Evolutionary conservation across 2,888 invertebrate genomes (phyloP).

Genomic region (Smittia sp.): DNA sequence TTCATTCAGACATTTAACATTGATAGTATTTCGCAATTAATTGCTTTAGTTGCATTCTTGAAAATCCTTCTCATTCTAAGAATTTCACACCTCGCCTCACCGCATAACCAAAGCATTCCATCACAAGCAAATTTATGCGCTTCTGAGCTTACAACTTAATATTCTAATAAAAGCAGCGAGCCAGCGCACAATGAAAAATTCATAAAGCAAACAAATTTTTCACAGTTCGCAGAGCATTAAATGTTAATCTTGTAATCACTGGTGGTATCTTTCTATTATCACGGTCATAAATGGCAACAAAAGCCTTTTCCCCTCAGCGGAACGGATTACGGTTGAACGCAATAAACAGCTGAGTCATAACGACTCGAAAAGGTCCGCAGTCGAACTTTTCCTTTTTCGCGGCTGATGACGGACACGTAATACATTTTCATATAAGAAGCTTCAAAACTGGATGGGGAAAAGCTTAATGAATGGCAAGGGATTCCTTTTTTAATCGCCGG

Average conservation of each 20-base stretch:
- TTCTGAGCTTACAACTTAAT: background rate
- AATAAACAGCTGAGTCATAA: slow-evolving; percentile 17
- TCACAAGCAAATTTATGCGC: too few relatives aligned
- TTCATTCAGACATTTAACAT: too few relatives aligned
- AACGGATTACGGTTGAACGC: background rate
- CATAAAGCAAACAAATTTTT: slow-evolving; percentile 9
- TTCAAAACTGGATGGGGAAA: background rate
- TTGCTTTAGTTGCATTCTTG: too few relatives aligned
- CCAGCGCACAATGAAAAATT: background rate
- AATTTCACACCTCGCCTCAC: too few relatives aligned
- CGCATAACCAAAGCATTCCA: too few relatives aligned
- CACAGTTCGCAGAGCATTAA: slow-evolving; percentile 11
- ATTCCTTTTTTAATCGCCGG: background rate
- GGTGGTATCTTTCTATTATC: slow-evolving; percentile 15
- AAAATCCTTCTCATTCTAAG: too few relatives aligned
- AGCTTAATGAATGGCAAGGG: background rate
- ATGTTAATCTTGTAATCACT: slow-evolving; percentile 25
- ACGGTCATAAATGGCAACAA: slow-evolving; percentile 3
- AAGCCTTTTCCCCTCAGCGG: slow-evolving; percentile 8
- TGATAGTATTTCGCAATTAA: too few relatives aligned
- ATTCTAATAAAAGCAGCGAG: background rate
- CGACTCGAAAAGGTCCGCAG: background rate
- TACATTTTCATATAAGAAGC: background rate
- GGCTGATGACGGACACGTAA: background rate
- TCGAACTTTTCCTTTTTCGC: background rate